These are phyloP conservation scores for Ancistrus triradiatus DNA, from an alignment of 2,113 vertebrate genomes.

Conservation along the genomic window DNA sequence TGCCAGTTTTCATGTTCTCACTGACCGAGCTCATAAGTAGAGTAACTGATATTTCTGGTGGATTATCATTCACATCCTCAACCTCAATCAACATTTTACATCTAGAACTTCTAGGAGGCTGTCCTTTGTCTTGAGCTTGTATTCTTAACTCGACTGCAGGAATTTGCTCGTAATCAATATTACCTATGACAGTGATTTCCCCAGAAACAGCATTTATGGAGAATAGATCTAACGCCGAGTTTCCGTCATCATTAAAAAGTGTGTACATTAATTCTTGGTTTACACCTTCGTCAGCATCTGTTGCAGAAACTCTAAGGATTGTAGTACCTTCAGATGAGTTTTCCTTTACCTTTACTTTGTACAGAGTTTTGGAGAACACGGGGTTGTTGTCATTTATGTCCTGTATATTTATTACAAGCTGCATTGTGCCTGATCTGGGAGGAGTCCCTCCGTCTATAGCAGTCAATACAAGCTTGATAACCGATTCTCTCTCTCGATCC, in stretches of 20 bases:
- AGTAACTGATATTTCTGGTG: conserved; percentile 68
- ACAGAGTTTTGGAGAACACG: conserved; percentile 42
- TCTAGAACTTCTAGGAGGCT: conserved; percentile 21
- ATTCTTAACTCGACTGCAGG: conserved; percentile 44
- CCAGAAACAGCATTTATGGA: conserved; percentile 58
- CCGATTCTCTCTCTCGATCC: conserved; percentile 50
- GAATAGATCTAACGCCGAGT: conserved; percentile 50
- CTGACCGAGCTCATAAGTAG: conserved; percentile 63
- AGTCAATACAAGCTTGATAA: conserved; percentile 41
- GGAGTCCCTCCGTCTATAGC: conserved; percentile 58
- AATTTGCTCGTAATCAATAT: conserved; percentile 62
- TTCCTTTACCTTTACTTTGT: conserved; percentile 45
- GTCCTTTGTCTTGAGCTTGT: conserved; percentile 44
- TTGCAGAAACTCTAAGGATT: conserved; percentile 43
- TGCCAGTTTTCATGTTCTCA: conserved; percentile 66
- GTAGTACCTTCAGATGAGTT: conserved; percentile 31
- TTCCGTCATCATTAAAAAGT: conserved; percentile 60
- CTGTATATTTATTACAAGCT: conserved; percentile 39
- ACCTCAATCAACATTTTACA: conserved; percentile 73
- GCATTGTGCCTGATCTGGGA: conserved; percentile 31
- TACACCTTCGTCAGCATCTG: conserved; percentile 53
- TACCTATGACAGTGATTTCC: conserved; percentile 60
- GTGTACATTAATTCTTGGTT: conserved; percentile 32
- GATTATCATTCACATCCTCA: conserved; percentile 74
- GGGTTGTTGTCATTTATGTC: conserved; percentile 53